phyloP scores from a whole-genome alignment of 2,888 invertebrate species.

The Flexamia atlantica region DNA sequence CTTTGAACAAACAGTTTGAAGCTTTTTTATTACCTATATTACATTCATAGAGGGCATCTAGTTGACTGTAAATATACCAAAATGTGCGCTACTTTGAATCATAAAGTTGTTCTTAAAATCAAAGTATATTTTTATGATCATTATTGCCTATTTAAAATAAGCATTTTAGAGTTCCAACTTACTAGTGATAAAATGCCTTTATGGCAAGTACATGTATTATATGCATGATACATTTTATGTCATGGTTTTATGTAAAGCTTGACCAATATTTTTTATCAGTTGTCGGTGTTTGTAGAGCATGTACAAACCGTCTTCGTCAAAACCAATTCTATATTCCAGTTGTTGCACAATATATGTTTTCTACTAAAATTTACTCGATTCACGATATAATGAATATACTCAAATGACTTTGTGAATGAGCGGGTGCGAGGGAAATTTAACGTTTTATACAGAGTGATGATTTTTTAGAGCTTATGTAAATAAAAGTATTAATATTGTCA shows the following conservation, averaged over 20 bases:
- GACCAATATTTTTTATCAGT: constrained; percentile 54
- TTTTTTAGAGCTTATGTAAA: constrained; percentile 71
- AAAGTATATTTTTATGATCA: constrained; percentile 53
- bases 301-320: constrained; percentile 47
- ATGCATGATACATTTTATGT: constrained; percentile 48
- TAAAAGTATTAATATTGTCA: constrained; percentile 69
- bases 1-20: not conserved
- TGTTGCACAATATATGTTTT: constrained; percentile 56
- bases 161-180: constrained; percentile 38
- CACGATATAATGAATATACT: constrained; percentile 54
- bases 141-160: constrained; percentile 49
- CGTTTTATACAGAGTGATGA: constrained; percentile 69
- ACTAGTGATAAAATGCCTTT: constrained; percentile 33
- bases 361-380: constrained; percentile 52
- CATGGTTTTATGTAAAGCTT: constrained; percentile 24
- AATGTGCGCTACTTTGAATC: constrained; percentile 50
- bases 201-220: constrained; percentile 4
- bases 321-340: constrained; percentile 40
- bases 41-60: constrained; percentile 5
- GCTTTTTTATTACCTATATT: not conserved
- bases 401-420: constrained; percentile 64
- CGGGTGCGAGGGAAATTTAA: constrained; percentile 65
- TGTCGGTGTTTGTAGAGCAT: constrained; percentile 51
- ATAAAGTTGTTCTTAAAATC: constrained; percentile 50
- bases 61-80: constrained; percentile 48